These are phyloP conservation scores for Sebastes reedi DNA, from an alignment of 2,797 vertebrate genomes.

Conservation along the genomic window DNA sequence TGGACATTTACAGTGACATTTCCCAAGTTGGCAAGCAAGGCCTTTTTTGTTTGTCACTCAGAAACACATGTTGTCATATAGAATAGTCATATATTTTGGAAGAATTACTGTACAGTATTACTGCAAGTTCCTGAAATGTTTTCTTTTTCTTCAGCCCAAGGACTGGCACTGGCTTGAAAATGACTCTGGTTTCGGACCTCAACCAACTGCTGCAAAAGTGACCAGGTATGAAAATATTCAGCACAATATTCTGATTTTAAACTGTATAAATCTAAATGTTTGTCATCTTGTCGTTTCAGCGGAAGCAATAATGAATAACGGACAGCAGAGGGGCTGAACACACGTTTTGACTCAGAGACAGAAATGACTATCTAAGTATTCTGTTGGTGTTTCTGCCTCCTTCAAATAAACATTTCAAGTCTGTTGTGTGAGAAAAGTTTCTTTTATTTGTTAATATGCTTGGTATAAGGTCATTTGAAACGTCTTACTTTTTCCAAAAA, in stretches of 20 bases:
- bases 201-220: fast-evolving
- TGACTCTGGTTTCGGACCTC: fast-evolving
- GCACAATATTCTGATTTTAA: not conserved
- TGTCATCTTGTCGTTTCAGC: not conserved
- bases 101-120: not conserved
- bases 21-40: too few relatives aligned
- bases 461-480: constrained; percentile 16
- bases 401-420: constrained; percentile 37
- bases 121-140: not conserved
- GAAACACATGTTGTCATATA: too few relatives aligned
- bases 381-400: not conserved
- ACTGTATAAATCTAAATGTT: not conserved
- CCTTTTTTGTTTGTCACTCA: too few relatives aligned
- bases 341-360: not conserved
- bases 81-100: not conserved
- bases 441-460: constrained; percentile 42
- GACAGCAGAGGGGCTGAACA: not conserved
- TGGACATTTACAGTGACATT: not conserved
- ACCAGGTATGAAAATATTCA: not conserved
- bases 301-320: not conserved
- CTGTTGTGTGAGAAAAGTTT: constrained; percentile 2
- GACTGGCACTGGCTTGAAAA: fast-evolving
- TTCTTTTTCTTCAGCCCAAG: fast-evolving
- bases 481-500: not conserved
- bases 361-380: not conserved